Conservation (phyloP, 92 coral and sea anemone genomes). For the Zoanthus gigantus region DNA sequence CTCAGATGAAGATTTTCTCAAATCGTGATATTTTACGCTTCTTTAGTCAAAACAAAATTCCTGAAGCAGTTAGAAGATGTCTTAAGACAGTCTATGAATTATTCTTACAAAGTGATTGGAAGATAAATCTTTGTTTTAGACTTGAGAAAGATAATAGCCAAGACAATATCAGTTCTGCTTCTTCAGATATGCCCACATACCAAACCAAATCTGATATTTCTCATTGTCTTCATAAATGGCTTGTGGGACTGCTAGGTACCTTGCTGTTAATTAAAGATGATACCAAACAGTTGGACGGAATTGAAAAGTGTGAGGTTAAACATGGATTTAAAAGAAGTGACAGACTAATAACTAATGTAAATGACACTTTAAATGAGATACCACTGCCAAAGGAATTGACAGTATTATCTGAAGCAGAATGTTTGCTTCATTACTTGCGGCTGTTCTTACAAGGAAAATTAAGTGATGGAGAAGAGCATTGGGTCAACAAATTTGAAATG, state of each 20-base stretch:
- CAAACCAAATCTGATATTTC: conserved; percentile 29
- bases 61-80: neutral
- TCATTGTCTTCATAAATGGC: conserved; percentile 79
- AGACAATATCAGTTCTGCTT: neutral
- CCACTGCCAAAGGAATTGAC: neutral
- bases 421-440: neutral
- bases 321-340: conserved; percentile 19
- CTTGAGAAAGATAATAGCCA: neutral
- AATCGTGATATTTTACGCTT: neutral
- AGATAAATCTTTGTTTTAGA: neutral
- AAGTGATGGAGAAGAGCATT: conserved; percentile 3
- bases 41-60: neutral
- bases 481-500: conserved; percentile 32
- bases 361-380: neutral
- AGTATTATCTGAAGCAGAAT: neutral
- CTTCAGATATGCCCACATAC: neutral
- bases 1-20: neutral
- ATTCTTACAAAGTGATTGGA: conserved; percentile 6
- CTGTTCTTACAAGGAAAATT: neutral
- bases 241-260: conserved; percentile 59
- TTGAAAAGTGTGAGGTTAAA: neutral
- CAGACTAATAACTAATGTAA: neutral
- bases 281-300: neutral
- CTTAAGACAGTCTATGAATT: neutral
- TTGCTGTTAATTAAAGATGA: conserved; percentile 28